phyloP scores from a whole-genome alignment of 1,140 invertebrate species.

The Magallana ariakensis region DNA sequence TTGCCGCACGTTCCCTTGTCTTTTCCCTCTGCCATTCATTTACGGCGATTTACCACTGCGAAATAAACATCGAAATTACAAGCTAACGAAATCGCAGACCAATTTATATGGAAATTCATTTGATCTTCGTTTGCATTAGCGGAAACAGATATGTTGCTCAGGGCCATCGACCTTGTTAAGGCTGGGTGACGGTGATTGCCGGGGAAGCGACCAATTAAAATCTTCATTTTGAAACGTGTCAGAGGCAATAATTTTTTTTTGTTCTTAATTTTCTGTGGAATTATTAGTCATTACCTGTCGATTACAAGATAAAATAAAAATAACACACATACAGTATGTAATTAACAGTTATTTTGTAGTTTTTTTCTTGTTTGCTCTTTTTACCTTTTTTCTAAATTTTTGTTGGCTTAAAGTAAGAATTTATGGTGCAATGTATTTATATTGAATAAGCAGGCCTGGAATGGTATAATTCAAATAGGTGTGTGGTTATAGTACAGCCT shows the following conservation, averaged over 20 bases:
- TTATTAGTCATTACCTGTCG: neutral
- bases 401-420: neutral
- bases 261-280: too few relatives aligned
- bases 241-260: too few relatives aligned
- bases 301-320: neutral
- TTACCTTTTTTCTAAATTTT: neutral
- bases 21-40: too few relatives aligned
- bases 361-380: too few relatives aligned
- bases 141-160: neutral
- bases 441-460: too few relatives aligned
- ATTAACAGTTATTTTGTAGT: neutral
- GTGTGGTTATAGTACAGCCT: too few relatives aligned
- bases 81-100: neutral
- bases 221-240: constrained; percentile 13
- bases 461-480: too few relatives aligned
- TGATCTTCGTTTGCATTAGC: constrained; percentile 12
- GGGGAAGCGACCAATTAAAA: neutral
- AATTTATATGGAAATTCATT: constrained; percentile 16
- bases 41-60: too few relatives aligned
- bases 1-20: too few relatives aligned
- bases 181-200: neutral
- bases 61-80: neutral
- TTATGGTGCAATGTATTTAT: too few relatives aligned
- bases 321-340: neutral
- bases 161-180: neutral